Evolutionary conservation across 2,113 vertebrate species (phyloP).

Genomic region (Lontra canadensis): DNA sequence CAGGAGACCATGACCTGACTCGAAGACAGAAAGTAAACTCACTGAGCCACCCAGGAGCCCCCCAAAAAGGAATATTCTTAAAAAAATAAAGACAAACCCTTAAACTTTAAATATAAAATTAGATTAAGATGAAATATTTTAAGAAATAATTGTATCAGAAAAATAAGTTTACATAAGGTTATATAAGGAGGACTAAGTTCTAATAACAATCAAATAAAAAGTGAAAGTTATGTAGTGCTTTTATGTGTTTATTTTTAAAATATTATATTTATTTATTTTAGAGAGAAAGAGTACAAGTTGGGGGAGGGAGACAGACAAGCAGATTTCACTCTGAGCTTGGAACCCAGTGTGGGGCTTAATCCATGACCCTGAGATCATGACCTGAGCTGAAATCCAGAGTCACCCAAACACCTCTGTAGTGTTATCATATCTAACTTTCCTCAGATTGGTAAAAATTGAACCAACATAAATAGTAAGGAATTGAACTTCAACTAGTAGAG

Average conservation of each 20-base stretch:
- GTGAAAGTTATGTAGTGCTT: not conserved
- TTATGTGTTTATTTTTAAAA: not conserved
- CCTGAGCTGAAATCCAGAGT: not conserved
- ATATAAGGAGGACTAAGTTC: not conserved
- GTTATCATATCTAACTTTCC: not conserved
- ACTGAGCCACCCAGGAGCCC: no score
- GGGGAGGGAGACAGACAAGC: not conserved
- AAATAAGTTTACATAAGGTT: not conserved
- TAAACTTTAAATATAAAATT: not conserved
- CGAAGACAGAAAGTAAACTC: no score
- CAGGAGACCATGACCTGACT: no score
- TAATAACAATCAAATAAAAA: not conserved
- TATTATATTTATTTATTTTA: not conserved
- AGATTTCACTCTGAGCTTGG: not conserved
- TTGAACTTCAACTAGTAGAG: not conserved
- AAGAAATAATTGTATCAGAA: not conserved
- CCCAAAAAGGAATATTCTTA: not conserved
- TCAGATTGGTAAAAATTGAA: not conserved
- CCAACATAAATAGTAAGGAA: not conserved
- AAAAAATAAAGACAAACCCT: not conserved
- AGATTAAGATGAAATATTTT: not conserved
- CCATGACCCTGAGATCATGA: not conserved
- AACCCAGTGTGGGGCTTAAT: not conserved
- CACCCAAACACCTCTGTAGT: not conserved
- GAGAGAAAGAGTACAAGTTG: not conserved